phyloP scores from a whole-genome alignment of 2,888 invertebrate species.

The Alloplasta piceator region DNA sequence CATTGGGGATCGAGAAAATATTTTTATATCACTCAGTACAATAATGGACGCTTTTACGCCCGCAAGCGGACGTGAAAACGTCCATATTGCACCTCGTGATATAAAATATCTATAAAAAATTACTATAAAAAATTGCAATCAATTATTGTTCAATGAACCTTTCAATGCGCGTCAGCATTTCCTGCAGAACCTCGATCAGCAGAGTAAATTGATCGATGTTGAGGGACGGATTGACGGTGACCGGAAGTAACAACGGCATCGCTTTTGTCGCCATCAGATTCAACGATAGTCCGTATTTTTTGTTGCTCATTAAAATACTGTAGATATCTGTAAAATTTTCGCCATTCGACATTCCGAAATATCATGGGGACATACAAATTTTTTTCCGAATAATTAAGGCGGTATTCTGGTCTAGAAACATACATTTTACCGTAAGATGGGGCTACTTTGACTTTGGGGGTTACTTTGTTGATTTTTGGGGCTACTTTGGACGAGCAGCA shows the following conservation, averaged over 20 bases:
- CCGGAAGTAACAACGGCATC: constrained; percentile 96
- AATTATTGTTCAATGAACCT: constrained; percentile 78
- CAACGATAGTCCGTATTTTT: constrained; percentile 94
- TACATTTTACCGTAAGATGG: constrained; percentile 4
- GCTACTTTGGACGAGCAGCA: too few species aligned
- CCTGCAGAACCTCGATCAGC: constrained; percentile 93
- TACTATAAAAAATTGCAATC: constrained; percentile 8
- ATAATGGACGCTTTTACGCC: too few species aligned
- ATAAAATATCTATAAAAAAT: too few species aligned
- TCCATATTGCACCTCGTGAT: too few species aligned
- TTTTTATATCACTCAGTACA: too few species aligned
- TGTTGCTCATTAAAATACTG: constrained; percentile 94
- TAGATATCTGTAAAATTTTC: constrained; percentile 90
- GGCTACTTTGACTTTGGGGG: too few species aligned
- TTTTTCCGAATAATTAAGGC: neutral
- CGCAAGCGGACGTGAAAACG: too few species aligned
- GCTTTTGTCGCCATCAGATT: constrained; percentile 97
- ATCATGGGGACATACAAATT: neutral
- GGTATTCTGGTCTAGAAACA: neutral
- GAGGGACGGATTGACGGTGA: constrained; percentile 94
- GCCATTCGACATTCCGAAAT: neutral
- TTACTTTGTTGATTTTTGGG: too few species aligned
- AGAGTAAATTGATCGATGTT: constrained; percentile 92
- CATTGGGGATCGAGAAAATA: neutral
- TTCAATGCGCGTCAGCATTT: constrained; percentile 96